Percentiles rank a stretch among this genome's conserved stretches.
These are phyloP conservation scores for Callithrix jacchus DNA, from an alignment of 2,113 vertebrate species.

Conservation along the genomic window DNA sequence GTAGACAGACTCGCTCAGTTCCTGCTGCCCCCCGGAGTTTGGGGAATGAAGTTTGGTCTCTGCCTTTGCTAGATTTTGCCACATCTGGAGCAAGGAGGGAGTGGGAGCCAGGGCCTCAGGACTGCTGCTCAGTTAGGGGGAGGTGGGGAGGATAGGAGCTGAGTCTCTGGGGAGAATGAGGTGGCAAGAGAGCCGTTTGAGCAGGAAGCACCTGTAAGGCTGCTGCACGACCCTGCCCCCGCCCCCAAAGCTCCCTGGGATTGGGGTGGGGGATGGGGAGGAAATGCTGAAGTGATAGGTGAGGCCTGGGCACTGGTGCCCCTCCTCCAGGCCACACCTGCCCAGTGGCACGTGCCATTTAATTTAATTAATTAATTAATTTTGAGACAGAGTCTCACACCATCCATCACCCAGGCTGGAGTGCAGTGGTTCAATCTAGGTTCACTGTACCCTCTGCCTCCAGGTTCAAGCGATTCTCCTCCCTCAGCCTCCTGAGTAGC, in stretches of 20 bases:
- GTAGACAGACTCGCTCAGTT: constrained; percentile 71
- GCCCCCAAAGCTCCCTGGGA: not conserved
- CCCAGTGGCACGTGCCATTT: not conserved
- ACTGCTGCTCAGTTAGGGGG: not conserved
- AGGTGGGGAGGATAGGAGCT: not conserved
- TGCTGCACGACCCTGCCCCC: not conserved
- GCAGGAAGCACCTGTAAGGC: constrained; percentile 60
- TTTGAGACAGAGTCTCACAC: not conserved
- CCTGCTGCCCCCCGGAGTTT: not conserved
- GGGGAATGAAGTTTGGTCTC: constrained; percentile 58
- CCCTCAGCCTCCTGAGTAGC: too few relatives aligned
- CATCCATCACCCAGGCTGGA: too few relatives aligned
- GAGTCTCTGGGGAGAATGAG: constrained; percentile 10
- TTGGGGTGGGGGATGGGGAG: not conserved
- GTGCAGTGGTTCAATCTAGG: too few relatives aligned
- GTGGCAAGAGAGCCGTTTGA: not conserved
- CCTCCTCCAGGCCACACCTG: not conserved
- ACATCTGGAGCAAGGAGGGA: constrained; percentile 71
- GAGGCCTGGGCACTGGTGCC: not conserved
- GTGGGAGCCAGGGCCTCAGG: not conserved
- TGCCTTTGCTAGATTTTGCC: constrained; percentile 68
- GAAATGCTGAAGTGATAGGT: not conserved
- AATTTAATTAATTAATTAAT: not conserved
- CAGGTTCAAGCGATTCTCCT: too few relatives aligned
- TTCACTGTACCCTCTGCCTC: too few relatives aligned